Percentiles rank a stretch among this genome's conserved stretches.
phyloP scores from a whole-genome alignment of 2,113 vertebrate species.

The Solea solea region DNA sequence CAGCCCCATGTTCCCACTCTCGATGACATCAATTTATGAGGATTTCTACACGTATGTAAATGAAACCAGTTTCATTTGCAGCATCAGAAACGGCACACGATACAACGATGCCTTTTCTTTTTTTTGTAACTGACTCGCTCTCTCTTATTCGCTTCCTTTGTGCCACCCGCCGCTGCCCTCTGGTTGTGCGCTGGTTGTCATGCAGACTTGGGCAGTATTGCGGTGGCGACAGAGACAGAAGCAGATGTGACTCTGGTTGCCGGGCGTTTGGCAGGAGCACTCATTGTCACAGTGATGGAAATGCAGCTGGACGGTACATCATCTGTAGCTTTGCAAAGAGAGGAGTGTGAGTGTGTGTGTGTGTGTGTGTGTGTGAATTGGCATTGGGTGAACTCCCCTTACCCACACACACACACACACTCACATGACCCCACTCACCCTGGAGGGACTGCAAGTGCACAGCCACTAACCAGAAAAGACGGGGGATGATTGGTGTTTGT shows the following conservation, averaged over 20 bases:
- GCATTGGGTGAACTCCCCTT: slow-evolving; percentile 72
- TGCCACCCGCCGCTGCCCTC: slow-evolving; percentile 69
- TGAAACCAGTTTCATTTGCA: not conserved
- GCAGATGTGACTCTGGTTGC: slow-evolving; percentile 83
- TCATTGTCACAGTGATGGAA: slow-evolving; percentile 78
- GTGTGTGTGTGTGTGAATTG: slow-evolving; percentile 45
- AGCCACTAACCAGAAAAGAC: slow-evolving; percentile 77
- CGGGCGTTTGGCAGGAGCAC: slow-evolving; percentile 82
- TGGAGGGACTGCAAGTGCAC: slow-evolving; percentile 79
- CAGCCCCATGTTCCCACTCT: not conserved
- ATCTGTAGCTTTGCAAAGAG: slow-evolving; percentile 72
- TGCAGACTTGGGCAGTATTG: slow-evolving; percentile 77
- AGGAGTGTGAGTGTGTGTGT: slow-evolving; percentile 27
- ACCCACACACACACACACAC: slow-evolving; percentile 53
- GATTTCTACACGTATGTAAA: not conserved
- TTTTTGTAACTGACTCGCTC: slow-evolving; percentile 46
- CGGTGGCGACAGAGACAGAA: slow-evolving; percentile 77
- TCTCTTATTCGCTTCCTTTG: slow-evolving; percentile 46
- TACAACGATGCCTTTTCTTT: not conserved
- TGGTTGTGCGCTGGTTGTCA: slow-evolving; percentile 76
- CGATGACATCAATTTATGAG: not conserved
- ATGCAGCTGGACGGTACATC: slow-evolving; percentile 80
- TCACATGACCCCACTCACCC: slow-evolving; percentile 63
- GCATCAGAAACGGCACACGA: slow-evolving; percentile 3
- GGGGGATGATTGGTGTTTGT: slow-evolving; percentile 42